Conservation (phyloP, 1,140 invertebrate species). For the Daktulosphaira vitifoliae region DNA sequence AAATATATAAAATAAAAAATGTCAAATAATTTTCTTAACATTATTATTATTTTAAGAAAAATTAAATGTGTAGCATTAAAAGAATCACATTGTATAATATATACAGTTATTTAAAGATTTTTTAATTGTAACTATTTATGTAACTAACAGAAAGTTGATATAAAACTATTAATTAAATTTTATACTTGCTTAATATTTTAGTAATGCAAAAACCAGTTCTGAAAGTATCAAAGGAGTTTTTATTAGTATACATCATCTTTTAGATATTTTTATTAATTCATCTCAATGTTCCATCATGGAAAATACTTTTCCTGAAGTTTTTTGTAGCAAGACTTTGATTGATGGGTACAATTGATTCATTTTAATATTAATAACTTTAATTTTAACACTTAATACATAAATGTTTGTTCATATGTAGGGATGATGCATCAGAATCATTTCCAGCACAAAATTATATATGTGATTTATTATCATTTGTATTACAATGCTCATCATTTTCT, state of each 20-base stretch:
- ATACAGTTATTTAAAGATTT: too few relatives aligned
- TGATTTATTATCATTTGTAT: slow-evolving; percentile 29
- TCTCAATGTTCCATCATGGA: slow-evolving; percentile 17
- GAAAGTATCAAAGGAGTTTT: slow-evolving; percentile 22
- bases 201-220: slow-evolving; percentile 7
- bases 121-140: too few relatives aligned
- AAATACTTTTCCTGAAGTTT: slow-evolving; percentile 9
- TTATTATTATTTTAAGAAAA: too few relatives aligned
- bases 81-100: too few relatives aligned
- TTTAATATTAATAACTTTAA: too few relatives aligned
- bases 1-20: too few relatives aligned
- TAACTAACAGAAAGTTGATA: too few relatives aligned
- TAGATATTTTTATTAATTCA: slow-evolving; percentile 7
- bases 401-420: too few relatives aligned
- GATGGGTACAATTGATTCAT: slow-evolving; percentile 5
- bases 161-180: too few relatives aligned
- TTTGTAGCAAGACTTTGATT: not conserved
- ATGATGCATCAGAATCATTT: slow-evolving; percentile 6
- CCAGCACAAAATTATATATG: slow-evolving; percentile 27
- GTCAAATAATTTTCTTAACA: too few relatives aligned
- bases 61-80: too few relatives aligned
- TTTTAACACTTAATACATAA: too few relatives aligned
- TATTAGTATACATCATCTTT: slow-evolving; percentile 19
- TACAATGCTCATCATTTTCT: slow-evolving; percentile 29
- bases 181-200: not conserved